These are phyloP conservation scores for Atta cephalotes DNA, from an alignment of 1,140 invertebrate genomes.

Conservation along the genomic window DNA sequence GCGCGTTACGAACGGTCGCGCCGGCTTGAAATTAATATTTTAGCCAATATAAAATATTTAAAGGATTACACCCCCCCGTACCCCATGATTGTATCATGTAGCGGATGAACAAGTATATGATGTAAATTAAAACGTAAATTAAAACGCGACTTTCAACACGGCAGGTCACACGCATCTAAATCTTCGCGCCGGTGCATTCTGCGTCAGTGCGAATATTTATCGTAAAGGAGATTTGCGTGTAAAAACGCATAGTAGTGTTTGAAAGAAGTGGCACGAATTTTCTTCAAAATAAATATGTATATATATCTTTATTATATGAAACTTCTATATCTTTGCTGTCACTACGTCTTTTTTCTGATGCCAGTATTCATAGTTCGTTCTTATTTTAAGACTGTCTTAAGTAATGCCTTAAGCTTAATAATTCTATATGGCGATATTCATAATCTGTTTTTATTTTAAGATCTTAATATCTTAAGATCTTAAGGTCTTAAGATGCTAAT, in stretches of 20 bases:
- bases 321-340: too few relatives aligned
- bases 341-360: too few relatives aligned
- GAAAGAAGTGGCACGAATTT: slow-evolving; percentile 1
- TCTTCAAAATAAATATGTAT: background rate
- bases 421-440: too few relatives aligned
- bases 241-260: slow-evolving; percentile 1
- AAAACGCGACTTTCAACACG: slow-evolving; percentile 5
- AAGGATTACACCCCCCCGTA: slow-evolving; percentile 21
- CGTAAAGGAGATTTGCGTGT: slow-evolving; percentile 15
- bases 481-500: too few relatives aligned
- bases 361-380: too few relatives aligned
- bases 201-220: slow-evolving; percentile 4
- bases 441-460: too few relatives aligned
- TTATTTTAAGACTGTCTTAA: too few relatives aligned
- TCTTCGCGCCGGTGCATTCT: slow-evolving; percentile 1
- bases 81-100: background rate
- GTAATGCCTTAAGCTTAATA: too few relatives aligned
- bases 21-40: slow-evolving; percentile 39
- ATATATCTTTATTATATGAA: too few relatives aligned
- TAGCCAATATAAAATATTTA: slow-evolving; percentile 48
- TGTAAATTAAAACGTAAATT: slow-evolving; percentile 41
- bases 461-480: too few relatives aligned
- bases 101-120: background rate
- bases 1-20: background rate
- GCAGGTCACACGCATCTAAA: slow-evolving; percentile 1